Conservation (phyloP, 2,113 vertebrate genomes). For the Stictonetta naevosa region DNA sequence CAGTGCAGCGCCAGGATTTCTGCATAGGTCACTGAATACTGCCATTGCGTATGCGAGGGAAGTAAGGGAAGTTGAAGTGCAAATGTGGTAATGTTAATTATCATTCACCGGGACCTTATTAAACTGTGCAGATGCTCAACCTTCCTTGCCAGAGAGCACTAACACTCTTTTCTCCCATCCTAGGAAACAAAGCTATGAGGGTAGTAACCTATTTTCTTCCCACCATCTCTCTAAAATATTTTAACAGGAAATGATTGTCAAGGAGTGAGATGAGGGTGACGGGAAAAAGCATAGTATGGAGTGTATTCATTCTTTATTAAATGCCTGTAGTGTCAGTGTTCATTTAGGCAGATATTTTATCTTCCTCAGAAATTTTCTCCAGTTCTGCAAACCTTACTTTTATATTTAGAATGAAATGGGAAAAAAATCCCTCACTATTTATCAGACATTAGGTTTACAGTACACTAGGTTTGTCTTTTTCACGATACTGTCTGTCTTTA, state of each 20-base stretch:
- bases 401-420: background rate
- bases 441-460: background rate
- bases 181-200: background rate
- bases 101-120: background rate
- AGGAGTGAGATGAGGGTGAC: background rate
- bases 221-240: background rate
- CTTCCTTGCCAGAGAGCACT: background rate
- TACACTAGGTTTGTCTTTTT: background rate
- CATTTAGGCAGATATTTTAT: background rate
- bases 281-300: background rate
- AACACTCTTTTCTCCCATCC: background rate
- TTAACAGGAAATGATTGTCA: background rate
- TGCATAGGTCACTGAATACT: background rate
- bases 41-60: background rate
- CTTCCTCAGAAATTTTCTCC: background rate
- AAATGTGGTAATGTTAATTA: conserved; percentile 1
- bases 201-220: background rate
- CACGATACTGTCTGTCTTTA: background rate
- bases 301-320: background rate
- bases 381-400: background rate
- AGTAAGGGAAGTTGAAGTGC: background rate
- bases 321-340: background rate
- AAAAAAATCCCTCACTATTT: background rate
- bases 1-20: background rate
- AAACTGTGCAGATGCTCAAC: background rate